Evolutionary conservation across 1,140 invertebrate genomes (phyloP).

Genomic region (Anastrepha ludens): DNA sequence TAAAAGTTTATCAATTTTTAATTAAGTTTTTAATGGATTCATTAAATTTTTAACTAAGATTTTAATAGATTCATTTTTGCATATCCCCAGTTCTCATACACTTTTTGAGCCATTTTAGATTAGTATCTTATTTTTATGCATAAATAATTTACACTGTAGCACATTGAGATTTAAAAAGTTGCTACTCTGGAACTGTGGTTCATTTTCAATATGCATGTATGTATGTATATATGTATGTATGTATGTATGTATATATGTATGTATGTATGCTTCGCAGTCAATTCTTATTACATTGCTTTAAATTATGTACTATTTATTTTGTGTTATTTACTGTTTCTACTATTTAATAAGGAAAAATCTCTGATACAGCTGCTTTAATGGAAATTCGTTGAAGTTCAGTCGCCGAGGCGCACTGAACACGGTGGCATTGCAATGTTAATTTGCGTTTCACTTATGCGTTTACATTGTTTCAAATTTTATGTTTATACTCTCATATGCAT

Average conservation of each 20-base stretch:
- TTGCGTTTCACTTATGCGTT: slow-evolving; percentile 7
- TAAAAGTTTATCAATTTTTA: too few species aligned
- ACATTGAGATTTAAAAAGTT: not conserved
- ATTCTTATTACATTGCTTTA: not conserved
- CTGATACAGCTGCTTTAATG: slow-evolving; percentile 33
- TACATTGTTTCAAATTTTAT: not conserved
- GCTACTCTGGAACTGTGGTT: not conserved
- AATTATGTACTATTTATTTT: not conserved
- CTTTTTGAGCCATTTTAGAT: not conserved
- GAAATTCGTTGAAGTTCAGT: slow-evolving; percentile 38
- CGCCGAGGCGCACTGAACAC: slow-evolving; percentile 31
- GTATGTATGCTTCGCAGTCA: not conserved
- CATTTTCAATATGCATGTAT: not conserved
- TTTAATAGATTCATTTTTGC: too few species aligned
- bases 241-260: not conserved
- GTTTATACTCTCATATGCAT: not conserved
- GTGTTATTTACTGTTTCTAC: not conserved
- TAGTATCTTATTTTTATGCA: not conserved
- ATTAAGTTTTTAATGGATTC: too few species aligned
- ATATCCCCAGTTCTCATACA: not conserved
- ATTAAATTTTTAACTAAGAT: too few species aligned
- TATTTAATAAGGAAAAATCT: slow-evolving; percentile 43
- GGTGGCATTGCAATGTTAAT: slow-evolving; percentile 47
- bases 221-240: not conserved
- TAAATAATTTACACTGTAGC: not conserved